Evolutionary conservation across 2,888 invertebrate genomes (phyloP).

Genomic region (Epinotia nisella): DNA sequence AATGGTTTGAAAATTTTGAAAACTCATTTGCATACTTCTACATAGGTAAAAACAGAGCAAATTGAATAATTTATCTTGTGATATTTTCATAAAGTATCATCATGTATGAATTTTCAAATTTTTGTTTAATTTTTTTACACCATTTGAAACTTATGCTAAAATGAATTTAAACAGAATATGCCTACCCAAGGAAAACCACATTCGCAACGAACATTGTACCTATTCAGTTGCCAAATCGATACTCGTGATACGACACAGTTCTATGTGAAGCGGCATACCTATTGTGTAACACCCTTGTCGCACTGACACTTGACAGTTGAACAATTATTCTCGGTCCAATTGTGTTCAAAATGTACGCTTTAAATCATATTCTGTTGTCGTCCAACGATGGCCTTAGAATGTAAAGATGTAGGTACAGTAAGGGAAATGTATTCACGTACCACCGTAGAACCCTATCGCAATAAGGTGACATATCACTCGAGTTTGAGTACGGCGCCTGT

Average conservation of each 20-base stretch:
- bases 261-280: constrained; percentile 53
- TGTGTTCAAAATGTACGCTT: constrained; percentile 45
- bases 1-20: no score
- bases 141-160: no score
- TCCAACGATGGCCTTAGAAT: not conserved
- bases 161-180: not conserved
- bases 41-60: no score
- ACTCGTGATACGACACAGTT: constrained; percentile 53
- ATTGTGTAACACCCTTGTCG: constrained; percentile 70
- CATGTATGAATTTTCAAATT: no score
- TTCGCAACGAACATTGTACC: not conserved
- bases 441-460: no score
- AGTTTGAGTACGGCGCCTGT: no score
- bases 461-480: no score
- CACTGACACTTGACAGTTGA: constrained; percentile 53
- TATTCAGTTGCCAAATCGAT: constrained; percentile 57
- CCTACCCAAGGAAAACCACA: constrained; percentile 7
- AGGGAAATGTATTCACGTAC: no score
- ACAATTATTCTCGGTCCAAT: constrained; percentile 58
- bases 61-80: no score
- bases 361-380: constrained; percentile 27
- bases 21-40: no score
- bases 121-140: no score
- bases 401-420: not conserved
- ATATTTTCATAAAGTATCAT: no score